Conservation (phyloP, 2,888 invertebrate genomes). For the Neuroscelio doddi region DNA sequence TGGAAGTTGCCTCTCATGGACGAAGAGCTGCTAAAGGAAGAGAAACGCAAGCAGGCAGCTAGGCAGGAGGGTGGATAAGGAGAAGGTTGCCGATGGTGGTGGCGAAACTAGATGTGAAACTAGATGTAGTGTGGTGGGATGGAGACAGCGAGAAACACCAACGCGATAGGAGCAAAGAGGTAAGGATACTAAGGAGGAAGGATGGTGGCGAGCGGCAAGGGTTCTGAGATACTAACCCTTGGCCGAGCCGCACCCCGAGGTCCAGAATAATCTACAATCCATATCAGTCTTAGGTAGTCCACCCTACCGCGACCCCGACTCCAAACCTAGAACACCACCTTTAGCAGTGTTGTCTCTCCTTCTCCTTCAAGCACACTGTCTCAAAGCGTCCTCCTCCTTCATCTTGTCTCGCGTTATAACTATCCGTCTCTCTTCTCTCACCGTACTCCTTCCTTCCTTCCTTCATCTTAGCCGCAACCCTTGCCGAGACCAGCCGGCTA, state of each 20-base stretch:
- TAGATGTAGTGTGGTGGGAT: constrained; percentile 16
- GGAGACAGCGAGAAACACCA: constrained; percentile 24
- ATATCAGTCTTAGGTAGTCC: constrained; percentile 72
- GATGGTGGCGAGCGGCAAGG: constrained; percentile 37
- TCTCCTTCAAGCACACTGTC: constrained; percentile 19
- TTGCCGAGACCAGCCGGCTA: constrained; percentile 58
- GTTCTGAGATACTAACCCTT: constrained; percentile 58
- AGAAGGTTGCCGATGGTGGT: constrained; percentile 14
- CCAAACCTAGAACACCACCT: constrained; percentile 59
- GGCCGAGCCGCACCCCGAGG: constrained; percentile 70
- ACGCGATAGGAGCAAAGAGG: constrained; percentile 5
- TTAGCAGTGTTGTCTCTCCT: constrained; percentile 54
- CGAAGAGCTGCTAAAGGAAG: constrained; percentile 5
- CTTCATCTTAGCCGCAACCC: constrained; percentile 70
- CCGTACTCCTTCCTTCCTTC: constrained; percentile 42
- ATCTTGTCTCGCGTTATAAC: constrained; percentile 44
- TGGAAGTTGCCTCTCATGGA: constrained; percentile 40
- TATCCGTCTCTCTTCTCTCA: constrained; percentile 51
- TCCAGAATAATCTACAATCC: constrained; percentile 73
- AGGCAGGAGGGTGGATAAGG: constrained; percentile 19
- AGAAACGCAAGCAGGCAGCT: constrained; percentile 5
- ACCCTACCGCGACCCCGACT: constrained; percentile 54
- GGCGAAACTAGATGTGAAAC: constrained; percentile 16
- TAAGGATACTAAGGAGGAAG: constrained; percentile 6
- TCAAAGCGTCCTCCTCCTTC: constrained; percentile 12